These are phyloP conservation scores for Enteromius viviparus DNA, from an alignment of 2,797 vertebrate genomes.

Conservation along the genomic window DNA sequence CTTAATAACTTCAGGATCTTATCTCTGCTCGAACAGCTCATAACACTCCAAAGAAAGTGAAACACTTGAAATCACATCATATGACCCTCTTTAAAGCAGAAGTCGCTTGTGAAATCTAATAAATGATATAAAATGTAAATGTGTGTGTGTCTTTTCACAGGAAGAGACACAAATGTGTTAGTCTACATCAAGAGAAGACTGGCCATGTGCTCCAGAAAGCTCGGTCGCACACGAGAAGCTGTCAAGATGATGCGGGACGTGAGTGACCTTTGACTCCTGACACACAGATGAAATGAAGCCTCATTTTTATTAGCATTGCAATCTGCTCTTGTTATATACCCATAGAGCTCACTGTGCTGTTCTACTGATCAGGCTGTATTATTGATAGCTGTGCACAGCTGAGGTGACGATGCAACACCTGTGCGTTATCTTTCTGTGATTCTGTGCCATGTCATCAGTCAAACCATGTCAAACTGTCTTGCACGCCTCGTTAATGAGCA, in stretches of 20 bases:
- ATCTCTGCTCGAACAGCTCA: too few relatives aligned
- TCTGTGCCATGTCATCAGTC: not conserved
- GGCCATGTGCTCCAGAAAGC: slow-evolving; percentile 97
- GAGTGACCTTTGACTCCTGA: slow-evolving; percentile 67
- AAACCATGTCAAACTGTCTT: not conserved
- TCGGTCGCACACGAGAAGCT: slow-evolving; percentile 95
- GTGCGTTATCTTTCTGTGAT: not conserved
- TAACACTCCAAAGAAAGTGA: too few relatives aligned
- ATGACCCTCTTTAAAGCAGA: not conserved
- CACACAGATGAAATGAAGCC: not conserved
- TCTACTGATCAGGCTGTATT: not conserved
- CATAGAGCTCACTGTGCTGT: not conserved
- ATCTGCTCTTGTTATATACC: too few relatives aligned
- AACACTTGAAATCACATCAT: too few relatives aligned
- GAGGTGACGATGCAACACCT: not conserved
- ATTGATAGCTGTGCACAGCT: not conserved
- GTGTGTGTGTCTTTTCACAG: slow-evolving; percentile 71
- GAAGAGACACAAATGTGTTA: slow-evolving; percentile 96
- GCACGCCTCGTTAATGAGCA: not conserved
- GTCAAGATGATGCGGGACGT: slow-evolving; percentile 99
- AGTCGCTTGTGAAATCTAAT: not conserved
- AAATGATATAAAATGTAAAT: too few relatives aligned
- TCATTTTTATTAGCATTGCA: not conserved
- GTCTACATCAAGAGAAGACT: slow-evolving; percentile 97
- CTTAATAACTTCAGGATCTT: too few relatives aligned